A percentile compares a stretch with the other conserved stretches of the same genome.
Evolutionary conservation across 92 coral and sea anemone genomes (phyloP).

Genomic region (Porites lobata): DNA sequence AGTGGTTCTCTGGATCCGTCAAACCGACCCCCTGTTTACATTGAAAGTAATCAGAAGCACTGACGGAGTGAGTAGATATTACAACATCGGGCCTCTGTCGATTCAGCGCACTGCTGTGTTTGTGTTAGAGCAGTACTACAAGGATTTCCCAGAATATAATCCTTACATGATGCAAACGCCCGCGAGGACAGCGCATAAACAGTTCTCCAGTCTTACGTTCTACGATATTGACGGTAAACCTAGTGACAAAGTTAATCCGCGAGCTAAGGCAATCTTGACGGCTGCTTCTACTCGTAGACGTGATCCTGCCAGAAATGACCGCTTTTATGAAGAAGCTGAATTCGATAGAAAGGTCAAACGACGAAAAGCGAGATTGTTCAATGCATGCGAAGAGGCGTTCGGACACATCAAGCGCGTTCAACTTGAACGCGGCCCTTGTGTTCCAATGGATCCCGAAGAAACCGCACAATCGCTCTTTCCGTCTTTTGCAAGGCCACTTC

Average conservation of each 20-base stretch:
- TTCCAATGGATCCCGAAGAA: conserved; percentile 99
- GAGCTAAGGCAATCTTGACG: conserved; percentile 93
- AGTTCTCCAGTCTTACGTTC: conserved; percentile 95
- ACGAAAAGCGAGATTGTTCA: conserved; percentile 86
- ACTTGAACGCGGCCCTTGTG: conserved; percentile 95
- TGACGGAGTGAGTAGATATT: conserved; percentile 90
- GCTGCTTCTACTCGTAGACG: conserved; percentile 93
- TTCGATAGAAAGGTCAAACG: conserved; percentile 88
- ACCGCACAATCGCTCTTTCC: conserved; percentile 99
- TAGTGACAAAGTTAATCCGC: conserved; percentile 88
- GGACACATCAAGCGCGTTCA: conserved; percentile 93
- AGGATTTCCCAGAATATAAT: conserved; percentile 97
- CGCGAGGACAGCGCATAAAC: conserved; percentile 87
- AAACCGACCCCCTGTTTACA: conserved; percentile 87
- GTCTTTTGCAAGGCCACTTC: conserved; percentile 97
- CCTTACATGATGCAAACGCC: conserved; percentile 94
- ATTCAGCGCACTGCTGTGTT: conserved; percentile 95
- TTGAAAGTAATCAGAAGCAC: conserved; percentile 96
- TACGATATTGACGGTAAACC: conserved; percentile 96
- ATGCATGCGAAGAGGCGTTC: conserved; percentile 96
- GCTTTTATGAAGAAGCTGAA: conserved; percentile 98
- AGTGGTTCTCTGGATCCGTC: conserved; percentile 96
- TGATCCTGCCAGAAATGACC: conserved; percentile 95
- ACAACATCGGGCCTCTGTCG: conserved; percentile 92
- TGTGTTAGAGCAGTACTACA: conserved; percentile 96